These are phyloP conservation scores for Molossus alvarezi DNA, from an alignment of 2,797 vertebrate species.

Conservation along the genomic window DNA sequence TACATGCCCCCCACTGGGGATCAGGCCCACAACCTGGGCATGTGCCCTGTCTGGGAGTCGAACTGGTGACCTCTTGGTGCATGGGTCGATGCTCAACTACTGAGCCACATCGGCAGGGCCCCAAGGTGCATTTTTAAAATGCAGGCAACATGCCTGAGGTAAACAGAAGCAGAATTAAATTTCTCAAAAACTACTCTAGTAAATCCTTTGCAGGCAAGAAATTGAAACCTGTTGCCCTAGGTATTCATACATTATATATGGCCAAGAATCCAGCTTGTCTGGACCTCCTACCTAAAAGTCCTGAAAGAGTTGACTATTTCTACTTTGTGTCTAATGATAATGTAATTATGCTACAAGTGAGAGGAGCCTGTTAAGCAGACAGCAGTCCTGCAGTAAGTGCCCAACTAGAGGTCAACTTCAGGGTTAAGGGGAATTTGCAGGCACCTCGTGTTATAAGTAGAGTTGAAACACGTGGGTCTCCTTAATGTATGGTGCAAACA, in stretches of 20 bases:
- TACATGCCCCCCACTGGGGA: too few relatives aligned
- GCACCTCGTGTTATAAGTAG: not conserved
- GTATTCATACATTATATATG: not conserved
- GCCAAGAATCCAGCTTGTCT: constrained; percentile 16
- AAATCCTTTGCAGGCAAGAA: constrained; percentile 22
- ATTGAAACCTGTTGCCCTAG: constrained; percentile 37
- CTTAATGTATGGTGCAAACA: not conserved
- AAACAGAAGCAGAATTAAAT: not conserved
- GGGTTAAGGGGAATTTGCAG: not conserved
- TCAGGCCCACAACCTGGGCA: too few relatives aligned
- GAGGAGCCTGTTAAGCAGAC: not conserved
- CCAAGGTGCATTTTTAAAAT: not conserved
- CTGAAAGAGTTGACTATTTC: not conserved
- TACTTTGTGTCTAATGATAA: constrained; percentile 12
- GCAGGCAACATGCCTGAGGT: not conserved
- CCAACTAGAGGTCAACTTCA: not conserved
- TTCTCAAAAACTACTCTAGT: not conserved
- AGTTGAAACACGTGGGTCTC: not conserved
- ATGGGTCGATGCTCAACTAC: too few relatives aligned
- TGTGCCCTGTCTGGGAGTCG: too few relatives aligned
- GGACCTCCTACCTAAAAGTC: not conserved
- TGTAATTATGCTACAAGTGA: not conserved
- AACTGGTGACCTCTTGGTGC: too few relatives aligned
- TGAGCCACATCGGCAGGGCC: too few relatives aligned
- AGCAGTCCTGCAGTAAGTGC: not conserved